These are phyloP conservation scores for Piliocolobus tephrosceles DNA, from an alignment of 2,113 vertebrate genomes.

Conservation along the genomic window DNA sequence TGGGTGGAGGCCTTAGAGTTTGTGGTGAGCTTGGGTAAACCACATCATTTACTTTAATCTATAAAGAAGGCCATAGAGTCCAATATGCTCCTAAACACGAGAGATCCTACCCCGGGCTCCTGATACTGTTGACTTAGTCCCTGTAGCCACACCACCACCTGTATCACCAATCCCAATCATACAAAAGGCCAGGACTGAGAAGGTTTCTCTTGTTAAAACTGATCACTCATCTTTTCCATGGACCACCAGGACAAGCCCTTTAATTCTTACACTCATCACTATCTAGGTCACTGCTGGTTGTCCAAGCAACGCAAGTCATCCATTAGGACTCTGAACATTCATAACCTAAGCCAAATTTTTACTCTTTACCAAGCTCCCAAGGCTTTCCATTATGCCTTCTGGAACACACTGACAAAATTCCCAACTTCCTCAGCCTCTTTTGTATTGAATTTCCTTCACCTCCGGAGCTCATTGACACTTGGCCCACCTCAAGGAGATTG, in stretches of 20 bases:
- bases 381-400: not conserved
- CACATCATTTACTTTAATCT: not conserved
- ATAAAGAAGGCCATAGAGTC: not conserved
- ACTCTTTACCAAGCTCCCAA: not conserved
- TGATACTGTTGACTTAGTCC: not conserved
- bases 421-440: not conserved
- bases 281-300: not conserved
- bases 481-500: no score
- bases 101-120: accelerated
- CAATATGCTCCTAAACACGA: not conserved
- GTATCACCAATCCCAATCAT: not conserved
- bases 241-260: not conserved
- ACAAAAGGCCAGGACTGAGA: not conserved
- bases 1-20: not conserved
- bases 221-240: not conserved
- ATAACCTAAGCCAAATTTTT: not conserved
- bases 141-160: not conserved
- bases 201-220: not conserved
- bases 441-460: not conserved
- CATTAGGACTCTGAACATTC: not conserved
- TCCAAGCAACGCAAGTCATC: not conserved
- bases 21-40: not conserved
- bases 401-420: not conserved
- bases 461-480: not conserved
- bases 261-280: not conserved